phyloP scores from a whole-genome alignment of 2,797 vertebrate species.

The Acipenser ruthenus region DNA sequence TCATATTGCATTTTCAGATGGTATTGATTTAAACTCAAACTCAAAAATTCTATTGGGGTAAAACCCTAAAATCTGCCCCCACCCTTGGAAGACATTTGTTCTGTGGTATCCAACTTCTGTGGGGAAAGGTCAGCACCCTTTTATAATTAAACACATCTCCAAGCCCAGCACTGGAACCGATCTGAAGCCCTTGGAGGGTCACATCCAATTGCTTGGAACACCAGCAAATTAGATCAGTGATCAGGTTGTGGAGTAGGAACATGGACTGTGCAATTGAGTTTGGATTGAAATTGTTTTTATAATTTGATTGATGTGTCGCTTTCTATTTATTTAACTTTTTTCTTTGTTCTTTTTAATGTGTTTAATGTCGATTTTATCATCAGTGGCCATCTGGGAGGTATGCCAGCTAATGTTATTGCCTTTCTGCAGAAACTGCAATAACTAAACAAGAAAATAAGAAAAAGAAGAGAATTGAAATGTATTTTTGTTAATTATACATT shows the following conservation, averaged over 20 bases:
- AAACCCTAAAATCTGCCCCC: too few relatives aligned
- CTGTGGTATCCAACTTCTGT: conserved; percentile 21
- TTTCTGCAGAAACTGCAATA: neutral
- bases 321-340: conserved; percentile 10
- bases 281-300: conserved; percentile 16
- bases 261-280: conserved; percentile 23
- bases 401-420: neutral
- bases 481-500: too few relatives aligned
- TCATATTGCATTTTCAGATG: too few relatives aligned
- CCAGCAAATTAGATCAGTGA: conserved; percentile 34
- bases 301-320: conserved; percentile 16
- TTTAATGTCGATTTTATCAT: conserved; percentile 11
- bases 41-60: too few relatives aligned
- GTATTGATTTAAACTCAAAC: too few relatives aligned
- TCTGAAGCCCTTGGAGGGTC: conserved; percentile 32
- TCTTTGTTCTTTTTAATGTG: conserved; percentile 10
- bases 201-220: conserved; percentile 25
- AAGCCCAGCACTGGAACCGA: conserved; percentile 35
- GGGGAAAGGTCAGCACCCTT: conserved; percentile 28
- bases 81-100: too few relatives aligned
- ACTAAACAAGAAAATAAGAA: neutral
- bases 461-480: too few relatives aligned
- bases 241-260: conserved; percentile 21
- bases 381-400: neutral
- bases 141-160: conserved; percentile 36